A percentile compares a stretch with the other conserved stretches of the same genome.
phyloP scores from a whole-genome alignment of 92 coral and sea anemone genomes.

The Pocillopora meandrina region DNA sequence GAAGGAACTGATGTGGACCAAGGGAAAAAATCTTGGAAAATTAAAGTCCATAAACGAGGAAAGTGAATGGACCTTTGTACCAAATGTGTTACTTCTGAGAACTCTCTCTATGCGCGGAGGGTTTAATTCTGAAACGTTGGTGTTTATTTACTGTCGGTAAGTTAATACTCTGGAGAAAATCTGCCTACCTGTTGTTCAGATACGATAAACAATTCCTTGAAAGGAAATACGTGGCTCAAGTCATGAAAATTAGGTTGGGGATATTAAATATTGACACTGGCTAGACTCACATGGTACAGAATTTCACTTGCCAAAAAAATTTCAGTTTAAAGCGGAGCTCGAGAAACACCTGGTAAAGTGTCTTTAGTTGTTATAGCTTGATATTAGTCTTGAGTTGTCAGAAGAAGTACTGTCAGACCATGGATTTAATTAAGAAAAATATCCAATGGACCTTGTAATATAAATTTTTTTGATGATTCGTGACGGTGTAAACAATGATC shows the following conservation, averaged over 20 bases:
- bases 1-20: neutral
- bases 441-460: neutral
- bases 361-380: neutral
- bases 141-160: neutral
- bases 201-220: neutral
- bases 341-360: neutral
- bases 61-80: neutral
- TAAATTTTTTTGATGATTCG: neutral
- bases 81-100: neutral
- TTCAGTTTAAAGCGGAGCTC: neutral
- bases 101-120: neutral
- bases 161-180: neutral
- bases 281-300: neutral
- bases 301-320: neutral
- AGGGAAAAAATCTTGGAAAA: neutral
- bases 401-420: neutral
- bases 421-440: neutral
- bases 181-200: neutral
- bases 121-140: neutral
- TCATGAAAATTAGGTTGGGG: neutral
- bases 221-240: neutral
- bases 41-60: neutral
- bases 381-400: neutral
- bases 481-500: neutral
- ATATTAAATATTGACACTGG: slow-evolving; percentile 11